phyloP scores from a whole-genome alignment of 2,113 vertebrate genomes.

The Phalacrocorax carbo region DNA sequence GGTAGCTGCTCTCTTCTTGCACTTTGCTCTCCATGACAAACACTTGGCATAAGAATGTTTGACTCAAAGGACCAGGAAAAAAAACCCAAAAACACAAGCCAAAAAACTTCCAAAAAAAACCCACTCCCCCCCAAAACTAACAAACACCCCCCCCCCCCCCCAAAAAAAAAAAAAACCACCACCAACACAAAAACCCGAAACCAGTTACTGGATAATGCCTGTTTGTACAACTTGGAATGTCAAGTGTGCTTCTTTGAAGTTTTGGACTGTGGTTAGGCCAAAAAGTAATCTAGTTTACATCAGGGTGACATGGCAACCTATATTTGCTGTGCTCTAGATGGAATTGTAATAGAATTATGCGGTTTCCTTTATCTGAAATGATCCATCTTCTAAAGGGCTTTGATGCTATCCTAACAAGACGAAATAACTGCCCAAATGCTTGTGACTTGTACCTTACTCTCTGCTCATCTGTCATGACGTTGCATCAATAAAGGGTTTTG shows the following conservation, averaged over 20 bases:
- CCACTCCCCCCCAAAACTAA: too few relatives aligned
- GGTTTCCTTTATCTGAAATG: not conserved
- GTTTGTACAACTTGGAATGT: not conserved
- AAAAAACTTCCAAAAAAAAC: too few relatives aligned
- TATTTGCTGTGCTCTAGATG: not conserved
- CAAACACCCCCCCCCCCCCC: too few relatives aligned
- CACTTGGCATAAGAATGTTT: not conserved
- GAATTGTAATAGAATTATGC: not conserved
- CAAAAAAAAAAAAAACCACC: rapidly evolving
- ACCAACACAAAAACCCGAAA: too few relatives aligned
- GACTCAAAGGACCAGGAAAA: not conserved
- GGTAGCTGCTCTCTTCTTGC: not conserved
- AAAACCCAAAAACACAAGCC: too few relatives aligned
- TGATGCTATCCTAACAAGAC: not conserved
- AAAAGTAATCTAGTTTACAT: not conserved
- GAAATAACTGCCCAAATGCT: not conserved
- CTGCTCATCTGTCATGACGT: not conserved
- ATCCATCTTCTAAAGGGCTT: not conserved
- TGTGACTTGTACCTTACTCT: not conserved
- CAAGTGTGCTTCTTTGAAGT: rapidly evolving
- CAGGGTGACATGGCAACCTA: not conserved
- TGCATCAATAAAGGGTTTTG: not conserved
- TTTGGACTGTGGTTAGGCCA: not conserved
- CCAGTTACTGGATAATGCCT: not conserved
- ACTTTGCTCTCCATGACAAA: not conserved